These are phyloP conservation scores for Potorous gilbertii DNA, from an alignment of 2,797 vertebrate genomes.

Conservation along the genomic window DNA sequence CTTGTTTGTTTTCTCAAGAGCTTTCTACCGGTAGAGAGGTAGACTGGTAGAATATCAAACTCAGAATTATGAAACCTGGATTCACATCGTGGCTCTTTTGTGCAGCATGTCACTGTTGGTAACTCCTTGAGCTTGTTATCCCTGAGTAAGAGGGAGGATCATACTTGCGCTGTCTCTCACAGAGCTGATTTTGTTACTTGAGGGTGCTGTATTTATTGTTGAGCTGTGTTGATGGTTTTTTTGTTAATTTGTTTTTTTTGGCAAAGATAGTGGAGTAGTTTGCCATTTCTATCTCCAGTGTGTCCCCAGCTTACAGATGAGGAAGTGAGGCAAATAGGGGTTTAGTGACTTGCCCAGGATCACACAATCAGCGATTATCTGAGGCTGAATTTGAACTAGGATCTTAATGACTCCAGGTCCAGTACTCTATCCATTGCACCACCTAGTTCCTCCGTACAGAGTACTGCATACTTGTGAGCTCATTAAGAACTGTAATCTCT, in stretches of 20 bases:
- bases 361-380: not conserved
- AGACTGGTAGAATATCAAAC: not conserved
- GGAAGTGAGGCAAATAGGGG: not conserved
- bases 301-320: not conserved
- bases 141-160: not conserved
- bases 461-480: not conserved
- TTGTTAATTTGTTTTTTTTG: not conserved
- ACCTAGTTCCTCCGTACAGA: not conserved
- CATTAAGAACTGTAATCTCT: not conserved
- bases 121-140: not conserved
- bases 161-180: not conserved
- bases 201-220: not conserved
- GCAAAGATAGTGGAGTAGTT: not conserved
- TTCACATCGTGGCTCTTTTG: not conserved
- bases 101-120: not conserved
- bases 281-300: too few relatives aligned
- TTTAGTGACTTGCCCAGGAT: not conserved
- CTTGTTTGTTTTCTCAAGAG: conserved; percentile 14
- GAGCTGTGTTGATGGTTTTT: not conserved
- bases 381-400: not conserved
- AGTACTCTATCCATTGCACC: not conserved
- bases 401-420: not conserved
- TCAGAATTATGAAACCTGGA: not conserved
- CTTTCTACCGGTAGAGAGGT: not conserved
- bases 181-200: not conserved